Percentiles rank a stretch among this genome's conserved stretches.
phyloP scores from a whole-genome alignment of 2,888 invertebrate genomes.

The Oasisia sp. region DNA sequence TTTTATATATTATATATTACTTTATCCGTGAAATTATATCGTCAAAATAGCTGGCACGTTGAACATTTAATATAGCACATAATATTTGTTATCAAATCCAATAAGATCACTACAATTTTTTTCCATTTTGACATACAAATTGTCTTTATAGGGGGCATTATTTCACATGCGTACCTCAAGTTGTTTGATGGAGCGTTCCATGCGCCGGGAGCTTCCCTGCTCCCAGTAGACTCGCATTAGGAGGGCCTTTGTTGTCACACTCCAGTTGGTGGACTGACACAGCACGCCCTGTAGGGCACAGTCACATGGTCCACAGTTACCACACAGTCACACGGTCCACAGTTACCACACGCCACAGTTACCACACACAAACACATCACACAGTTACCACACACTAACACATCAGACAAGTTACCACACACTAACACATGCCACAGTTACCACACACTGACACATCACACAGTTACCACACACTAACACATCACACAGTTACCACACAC shows the following conservation, averaged over 20 bases:
- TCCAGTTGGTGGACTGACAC: slow-evolving; percentile 78
- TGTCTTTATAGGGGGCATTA: background rate
- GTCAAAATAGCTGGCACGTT: background rate
- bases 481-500: no score
- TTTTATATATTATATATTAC: background rate
- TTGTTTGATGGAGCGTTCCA: slow-evolving; percentile 89
- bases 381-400: no score
- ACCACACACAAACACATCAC: no score
- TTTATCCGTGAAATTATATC: background rate
- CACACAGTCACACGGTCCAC: no score
- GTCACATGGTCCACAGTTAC: background rate
- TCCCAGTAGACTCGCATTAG: slow-evolving; percentile 82
- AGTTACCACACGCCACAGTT: no score
- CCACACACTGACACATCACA: no score
- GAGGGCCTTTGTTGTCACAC: slow-evolving; percentile 80
- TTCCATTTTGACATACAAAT: background rate
- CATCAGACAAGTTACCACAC: no score
- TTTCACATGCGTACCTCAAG: slow-evolving; percentile 70
- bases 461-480: no score
- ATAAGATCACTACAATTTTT: background rate
- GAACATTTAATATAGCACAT: background rate
- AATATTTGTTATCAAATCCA: background rate
- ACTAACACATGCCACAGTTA: no score
- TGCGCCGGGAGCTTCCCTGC: slow-evolving; percentile 79
- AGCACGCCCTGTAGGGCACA: slow-evolving; percentile 67